Percentiles rank a stretch among this genome's conserved stretches.
Conservation (phyloP, 2,888 invertebrate genomes). For the Mesorhabditis belari region DNA sequence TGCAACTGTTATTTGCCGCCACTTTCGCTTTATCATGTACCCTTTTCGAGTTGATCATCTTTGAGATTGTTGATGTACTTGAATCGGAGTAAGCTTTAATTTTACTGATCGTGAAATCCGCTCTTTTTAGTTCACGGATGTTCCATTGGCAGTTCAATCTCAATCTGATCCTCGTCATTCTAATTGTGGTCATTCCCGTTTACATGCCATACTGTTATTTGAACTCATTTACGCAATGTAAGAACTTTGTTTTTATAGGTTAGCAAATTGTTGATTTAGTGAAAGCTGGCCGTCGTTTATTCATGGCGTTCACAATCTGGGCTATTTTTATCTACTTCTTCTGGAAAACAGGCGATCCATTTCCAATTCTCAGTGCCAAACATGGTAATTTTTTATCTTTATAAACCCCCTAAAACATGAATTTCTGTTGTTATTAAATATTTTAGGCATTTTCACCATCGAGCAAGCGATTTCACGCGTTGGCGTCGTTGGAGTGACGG, state of each 20-base stretch:
- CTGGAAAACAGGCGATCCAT: conserved; percentile 98
- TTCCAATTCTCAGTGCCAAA: conserved; percentile 89
- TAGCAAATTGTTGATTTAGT: neutral
- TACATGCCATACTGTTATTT: conserved; percentile 70
- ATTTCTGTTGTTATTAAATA: conserved; percentile 2
- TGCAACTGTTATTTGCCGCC: conserved; percentile 88
- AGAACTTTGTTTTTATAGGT: conserved; percentile 7
- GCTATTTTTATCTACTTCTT: conserved; percentile 85
- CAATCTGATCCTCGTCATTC: conserved; percentile 81
- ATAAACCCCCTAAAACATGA: conserved; percentile 1
- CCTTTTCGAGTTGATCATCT: conserved; percentile 98
- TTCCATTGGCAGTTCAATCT: conserved; percentile 91
- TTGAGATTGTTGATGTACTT: conserved; percentile 89
- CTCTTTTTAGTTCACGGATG: conserved; percentile 70
- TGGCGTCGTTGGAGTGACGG: conserved; percentile 96
- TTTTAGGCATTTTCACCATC: conserved; percentile 70
- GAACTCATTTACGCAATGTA: conserved; percentile 25
- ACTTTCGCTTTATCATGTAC: conserved; percentile 94
- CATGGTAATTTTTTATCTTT: conserved; percentile 64
- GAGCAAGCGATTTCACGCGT: conserved; percentile 80
- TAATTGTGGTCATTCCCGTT: conserved; percentile 90
- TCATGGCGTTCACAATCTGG: conserved; percentile 78
- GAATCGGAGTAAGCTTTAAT: conserved; percentile 69
- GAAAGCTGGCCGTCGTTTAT: no score
- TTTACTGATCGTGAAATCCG: neutral